Base-by-base conservation (phyloP, 2,797 vertebrate species). In the Betta splendens region DNA sequence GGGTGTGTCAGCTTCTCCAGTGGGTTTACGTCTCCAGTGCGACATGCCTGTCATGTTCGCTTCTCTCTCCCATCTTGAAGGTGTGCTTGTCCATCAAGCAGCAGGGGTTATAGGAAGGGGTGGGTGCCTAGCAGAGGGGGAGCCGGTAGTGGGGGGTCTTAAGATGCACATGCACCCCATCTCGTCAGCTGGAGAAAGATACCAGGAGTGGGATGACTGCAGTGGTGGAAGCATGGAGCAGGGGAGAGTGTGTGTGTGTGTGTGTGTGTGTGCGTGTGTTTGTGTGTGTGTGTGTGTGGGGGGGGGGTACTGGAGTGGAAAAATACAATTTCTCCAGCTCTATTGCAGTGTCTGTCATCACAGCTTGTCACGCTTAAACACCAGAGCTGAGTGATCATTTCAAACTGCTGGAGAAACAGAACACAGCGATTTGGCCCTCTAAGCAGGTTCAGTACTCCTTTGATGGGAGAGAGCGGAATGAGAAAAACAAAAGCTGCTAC, bases 311-410 rank as follows among this genome's bases (percentile, higher is more conserved):
- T 77, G 59, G 65, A 85, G 81, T 84, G 73, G 77, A 86, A 82
- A 85, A 88, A 84, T 69, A 83, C 77, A 87, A 90, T 90, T 90
- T 90, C 79, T 83, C 74, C 74, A 86, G 84, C 82, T 87, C 86
- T 87, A 85, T 89, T 89, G 89, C 89, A 90, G 82, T 81, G 87
- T 90, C 90, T 91, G 88, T 92, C 90, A 91, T 91, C 91, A 92
- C 85, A 89, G 89, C 90, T 89, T 85, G 91, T 91, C 91, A 91
- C 86, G 81, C 87, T 89, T 89, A 85, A 87, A 89, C 86, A 87
- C 75, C 80, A 87, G 87, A 85, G 85, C 81, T 85, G 86, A 90
- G 84, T 87, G 89, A 90, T 90, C 86, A 82, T 87, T 88, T 87
- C 84, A 90, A 89, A 91, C 85, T 88, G 89, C 86, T 86, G 85